These are phyloP conservation scores for Halictus quadricinctus DNA, from an alignment of 2,888 invertebrate species.

Conservation along the genomic window DNA sequence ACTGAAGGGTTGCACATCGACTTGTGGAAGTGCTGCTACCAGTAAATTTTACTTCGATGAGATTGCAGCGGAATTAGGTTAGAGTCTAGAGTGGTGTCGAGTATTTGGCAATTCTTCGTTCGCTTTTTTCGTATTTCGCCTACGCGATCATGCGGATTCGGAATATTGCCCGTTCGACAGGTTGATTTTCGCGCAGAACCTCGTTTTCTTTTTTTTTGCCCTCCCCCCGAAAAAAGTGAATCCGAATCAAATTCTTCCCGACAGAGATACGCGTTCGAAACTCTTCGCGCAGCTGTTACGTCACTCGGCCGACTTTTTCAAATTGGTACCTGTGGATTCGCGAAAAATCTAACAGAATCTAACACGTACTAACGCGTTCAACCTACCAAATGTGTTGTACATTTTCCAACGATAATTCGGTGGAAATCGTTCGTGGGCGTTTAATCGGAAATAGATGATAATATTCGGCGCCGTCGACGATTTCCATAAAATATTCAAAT, in stretches of 20 bases:
- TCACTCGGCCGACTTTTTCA: neutral
- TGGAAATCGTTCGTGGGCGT: neutral
- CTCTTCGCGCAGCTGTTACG: neutral
- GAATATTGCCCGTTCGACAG: neutral
- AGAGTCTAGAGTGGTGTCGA: neutral
- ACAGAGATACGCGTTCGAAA: neutral
- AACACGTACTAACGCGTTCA: neutral
- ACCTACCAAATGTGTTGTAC: neutral
- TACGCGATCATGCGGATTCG: neutral
- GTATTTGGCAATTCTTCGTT: too few species aligned
- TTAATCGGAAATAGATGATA: neutral
- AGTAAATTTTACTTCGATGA: neutral
- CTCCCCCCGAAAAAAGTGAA: neutral
- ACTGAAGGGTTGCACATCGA: too few species aligned
- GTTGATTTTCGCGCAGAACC: neutral
- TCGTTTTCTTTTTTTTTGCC: neutral
- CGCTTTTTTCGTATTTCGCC: neutral
- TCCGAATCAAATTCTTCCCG: neutral
- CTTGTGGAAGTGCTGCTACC: too few species aligned
- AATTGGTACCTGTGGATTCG: neutral
- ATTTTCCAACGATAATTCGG: neutral
- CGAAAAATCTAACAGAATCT: neutral
- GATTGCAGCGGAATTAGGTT: neutral
- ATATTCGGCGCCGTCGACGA: neutral
- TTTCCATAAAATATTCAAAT: conserved; percentile 4